Percentiles rank a stretch among this genome's conserved stretches.
phyloP scores from a whole-genome alignment of 2,888 invertebrate genomes.

The Onchidella celtica region DNA sequence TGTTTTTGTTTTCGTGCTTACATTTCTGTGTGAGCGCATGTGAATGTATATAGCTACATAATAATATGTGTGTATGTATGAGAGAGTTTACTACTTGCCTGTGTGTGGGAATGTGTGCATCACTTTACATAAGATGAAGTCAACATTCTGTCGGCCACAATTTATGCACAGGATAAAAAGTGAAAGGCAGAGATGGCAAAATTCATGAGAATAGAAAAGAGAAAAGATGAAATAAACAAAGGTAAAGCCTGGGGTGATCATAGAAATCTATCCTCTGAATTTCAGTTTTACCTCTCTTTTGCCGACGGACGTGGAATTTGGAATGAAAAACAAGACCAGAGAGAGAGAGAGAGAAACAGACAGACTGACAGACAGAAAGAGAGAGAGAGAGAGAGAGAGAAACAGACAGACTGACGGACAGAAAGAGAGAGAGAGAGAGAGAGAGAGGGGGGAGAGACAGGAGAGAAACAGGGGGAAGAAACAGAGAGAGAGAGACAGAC shows the following conservation, averaged over 20 bases:
- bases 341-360: neutral
- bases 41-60: neutral
- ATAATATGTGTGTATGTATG: too few species aligned
- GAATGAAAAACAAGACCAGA: neutral
- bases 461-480: neutral
- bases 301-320: neutral
- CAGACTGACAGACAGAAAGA: neutral
- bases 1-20: neutral
- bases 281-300: too few species aligned
- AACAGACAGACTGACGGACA: neutral
- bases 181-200: too few species aligned
- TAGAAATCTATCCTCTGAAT: too few species aligned
- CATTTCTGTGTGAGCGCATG: neutral
- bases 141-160: too few species aligned
- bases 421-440: conserved; percentile 8
- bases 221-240: too few species aligned
- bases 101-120: too few species aligned
- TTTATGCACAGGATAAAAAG: too few species aligned
- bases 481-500: neutral
- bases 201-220: too few species aligned
- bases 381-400: neutral
- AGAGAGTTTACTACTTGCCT: too few species aligned
- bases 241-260: too few species aligned
- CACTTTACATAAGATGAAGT: too few species aligned
- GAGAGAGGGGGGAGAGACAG: neutral